phyloP scores from a whole-genome alignment of 2,888 invertebrate species.

The Onchidella celtica region DNA sequence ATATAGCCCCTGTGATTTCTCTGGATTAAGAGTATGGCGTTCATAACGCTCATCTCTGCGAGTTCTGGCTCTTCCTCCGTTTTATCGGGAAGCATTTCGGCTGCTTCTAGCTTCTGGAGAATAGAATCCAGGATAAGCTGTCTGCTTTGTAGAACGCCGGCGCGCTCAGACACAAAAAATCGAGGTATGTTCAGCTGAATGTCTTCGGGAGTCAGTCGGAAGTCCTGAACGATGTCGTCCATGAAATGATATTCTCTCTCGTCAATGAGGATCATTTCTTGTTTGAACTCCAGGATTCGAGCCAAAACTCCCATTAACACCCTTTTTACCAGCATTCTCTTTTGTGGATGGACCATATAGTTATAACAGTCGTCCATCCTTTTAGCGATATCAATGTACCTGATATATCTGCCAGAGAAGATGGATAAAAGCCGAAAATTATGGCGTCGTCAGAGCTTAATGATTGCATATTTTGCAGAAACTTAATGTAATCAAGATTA shows the following conservation, averaged over 20 bases:
- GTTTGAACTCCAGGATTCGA: conserved; percentile 38
- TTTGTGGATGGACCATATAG: conserved; percentile 43
- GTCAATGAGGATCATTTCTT: conserved; percentile 32
- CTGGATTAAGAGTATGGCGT: conserved; percentile 28
- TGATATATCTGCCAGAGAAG: conserved; percentile 25
- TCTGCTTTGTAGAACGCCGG: neutral
- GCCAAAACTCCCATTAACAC: neutral
- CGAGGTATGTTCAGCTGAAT: conserved; percentile 12
- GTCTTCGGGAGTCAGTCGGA: conserved; percentile 2
- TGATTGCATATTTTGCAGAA: neutral
- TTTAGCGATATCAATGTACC: conserved; percentile 26
- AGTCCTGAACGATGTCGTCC: conserved; percentile 32
- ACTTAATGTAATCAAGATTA: neutral
- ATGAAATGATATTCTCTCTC: conserved; percentile 39
- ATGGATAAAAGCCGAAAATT: neutral
- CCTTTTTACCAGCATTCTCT: conserved; percentile 16
- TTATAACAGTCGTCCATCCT: conserved; percentile 29
- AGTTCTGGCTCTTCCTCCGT: neutral
- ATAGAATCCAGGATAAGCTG: conserved; percentile 23
- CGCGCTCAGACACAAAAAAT: conserved; percentile 19
- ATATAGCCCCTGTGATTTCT: conserved; percentile 36
- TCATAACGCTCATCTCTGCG: neutral
- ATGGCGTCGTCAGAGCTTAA: too few relatives aligned
- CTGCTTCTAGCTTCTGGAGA: neutral
- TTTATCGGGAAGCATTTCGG: too few relatives aligned